Conservation (phyloP, 2,888 invertebrate species). For the Caradrina kadenii region DNA sequence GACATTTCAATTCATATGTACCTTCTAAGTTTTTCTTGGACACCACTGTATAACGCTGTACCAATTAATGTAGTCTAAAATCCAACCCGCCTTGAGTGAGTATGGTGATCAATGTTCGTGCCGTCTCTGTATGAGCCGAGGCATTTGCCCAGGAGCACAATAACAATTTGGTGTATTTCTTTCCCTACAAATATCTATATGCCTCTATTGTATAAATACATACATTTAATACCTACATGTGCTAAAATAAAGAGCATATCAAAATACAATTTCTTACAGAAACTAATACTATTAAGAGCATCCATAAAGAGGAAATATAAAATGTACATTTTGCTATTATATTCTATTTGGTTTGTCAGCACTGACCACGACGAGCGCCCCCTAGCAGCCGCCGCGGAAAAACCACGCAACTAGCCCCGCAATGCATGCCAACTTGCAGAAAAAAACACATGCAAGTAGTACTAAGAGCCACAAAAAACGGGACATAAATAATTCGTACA, state of each 20-base stretch:
- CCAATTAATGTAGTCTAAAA: too few relatives aligned
- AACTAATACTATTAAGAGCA: slow-evolving; percentile 50
- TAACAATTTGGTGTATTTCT: too few relatives aligned
- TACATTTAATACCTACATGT: not conserved
- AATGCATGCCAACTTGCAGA: slow-evolving; percentile 44
- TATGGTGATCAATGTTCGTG: too few relatives aligned
- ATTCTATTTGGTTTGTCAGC: slow-evolving; percentile 68
- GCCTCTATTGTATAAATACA: not conserved
- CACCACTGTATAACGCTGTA: too few relatives aligned
- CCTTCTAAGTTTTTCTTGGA: too few relatives aligned
- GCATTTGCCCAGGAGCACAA: too few relatives aligned
- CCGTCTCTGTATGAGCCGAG: too few relatives aligned
- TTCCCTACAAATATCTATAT: not conserved
- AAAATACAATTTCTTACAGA: slow-evolving; percentile 5
- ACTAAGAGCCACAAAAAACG: slow-evolving; percentile 51
- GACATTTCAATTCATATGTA: too few relatives aligned
- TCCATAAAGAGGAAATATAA: slow-evolving; percentile 48
- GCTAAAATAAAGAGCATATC: not conserved
- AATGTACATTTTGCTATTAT: slow-evolving; percentile 68
- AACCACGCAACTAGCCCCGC: slow-evolving; percentile 34
- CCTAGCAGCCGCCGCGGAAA: slow-evolving; percentile 41
- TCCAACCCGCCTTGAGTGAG: too few relatives aligned
- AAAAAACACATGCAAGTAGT: slow-evolving; percentile 32
- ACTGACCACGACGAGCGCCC: slow-evolving; percentile 55
- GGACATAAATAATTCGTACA: slow-evolving; percentile 21